These are phyloP conservation scores for Lophura nycthemera DNA, from an alignment of 2,113 vertebrate species.

Conservation along the genomic window DNA sequence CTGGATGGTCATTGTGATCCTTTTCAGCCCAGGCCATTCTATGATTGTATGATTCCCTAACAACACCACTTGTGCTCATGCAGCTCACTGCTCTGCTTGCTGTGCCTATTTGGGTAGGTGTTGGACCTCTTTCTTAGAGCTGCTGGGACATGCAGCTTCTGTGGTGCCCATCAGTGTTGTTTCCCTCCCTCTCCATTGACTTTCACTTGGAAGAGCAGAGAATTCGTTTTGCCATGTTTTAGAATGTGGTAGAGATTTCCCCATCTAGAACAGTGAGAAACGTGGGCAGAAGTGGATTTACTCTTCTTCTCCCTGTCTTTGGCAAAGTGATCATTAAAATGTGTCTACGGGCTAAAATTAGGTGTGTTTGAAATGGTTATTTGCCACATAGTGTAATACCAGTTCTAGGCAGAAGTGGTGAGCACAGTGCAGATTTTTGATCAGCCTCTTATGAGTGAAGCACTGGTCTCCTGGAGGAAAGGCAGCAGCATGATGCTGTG, in stretches of 20 bases:
- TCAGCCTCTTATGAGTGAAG: background rate
- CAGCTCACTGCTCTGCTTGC: background rate
- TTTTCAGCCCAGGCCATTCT: too few species aligned
- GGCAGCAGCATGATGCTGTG: background rate
- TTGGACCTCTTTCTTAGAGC: background rate
- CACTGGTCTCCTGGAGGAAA: background rate
- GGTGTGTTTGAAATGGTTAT: background rate
- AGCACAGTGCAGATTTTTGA: background rate
- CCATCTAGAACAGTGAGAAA: background rate
- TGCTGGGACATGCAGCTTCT: background rate
- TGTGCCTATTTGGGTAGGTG: background rate
- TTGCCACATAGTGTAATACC: background rate
- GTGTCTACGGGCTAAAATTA: background rate
- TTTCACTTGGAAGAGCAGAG: background rate
- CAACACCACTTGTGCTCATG: accelerated
- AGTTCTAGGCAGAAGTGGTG: background rate
- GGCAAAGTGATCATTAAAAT: background rate
- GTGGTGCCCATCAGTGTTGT: accelerated
- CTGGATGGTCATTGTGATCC: too few species aligned
- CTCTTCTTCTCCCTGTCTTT: background rate
- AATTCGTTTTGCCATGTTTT: background rate
- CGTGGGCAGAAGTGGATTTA: background rate
- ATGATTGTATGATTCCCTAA: background rate
- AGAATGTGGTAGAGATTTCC: background rate
- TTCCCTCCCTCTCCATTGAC: background rate